Conservation (phyloP, 2,113 vertebrate species). For the Vireo altiloquus region DNA sequence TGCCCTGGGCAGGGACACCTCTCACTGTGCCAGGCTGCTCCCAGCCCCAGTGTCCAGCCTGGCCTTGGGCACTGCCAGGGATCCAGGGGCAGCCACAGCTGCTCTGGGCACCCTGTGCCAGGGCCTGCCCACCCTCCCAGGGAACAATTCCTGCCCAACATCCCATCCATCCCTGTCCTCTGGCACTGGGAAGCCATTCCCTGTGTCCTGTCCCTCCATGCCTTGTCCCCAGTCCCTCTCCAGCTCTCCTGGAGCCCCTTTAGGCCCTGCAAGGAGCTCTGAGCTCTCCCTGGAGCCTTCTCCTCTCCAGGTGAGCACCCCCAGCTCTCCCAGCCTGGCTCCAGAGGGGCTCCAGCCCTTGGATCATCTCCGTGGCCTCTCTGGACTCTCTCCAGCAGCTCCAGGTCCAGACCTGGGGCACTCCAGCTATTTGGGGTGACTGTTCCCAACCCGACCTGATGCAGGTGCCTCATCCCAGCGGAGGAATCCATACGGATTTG, state of each 20-base stretch:
- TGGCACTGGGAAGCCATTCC: neutral
- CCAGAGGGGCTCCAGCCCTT: neutral
- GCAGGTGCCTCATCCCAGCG: fast-evolving
- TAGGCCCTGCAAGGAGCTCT: neutral
- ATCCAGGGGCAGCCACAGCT: neutral
- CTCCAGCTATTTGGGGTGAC: neutral
- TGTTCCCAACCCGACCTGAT: fast-evolving
- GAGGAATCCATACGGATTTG: neutral
- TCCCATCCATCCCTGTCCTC: neutral
- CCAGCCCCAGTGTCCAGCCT: fast-evolving
- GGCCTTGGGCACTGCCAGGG: neutral
- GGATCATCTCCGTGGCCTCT: fast-evolving
- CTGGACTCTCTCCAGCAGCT: fast-evolving
- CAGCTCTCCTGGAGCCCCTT: neutral
- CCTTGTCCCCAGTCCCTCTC: neutral
- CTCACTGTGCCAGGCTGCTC: fast-evolving
- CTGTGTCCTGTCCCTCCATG: neutral
- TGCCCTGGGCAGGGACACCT: neutral
- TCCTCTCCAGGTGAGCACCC: neutral
- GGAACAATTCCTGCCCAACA: neutral
- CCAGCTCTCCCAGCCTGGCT: neutral
- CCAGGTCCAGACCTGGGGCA: fast-evolving
- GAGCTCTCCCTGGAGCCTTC: neutral
- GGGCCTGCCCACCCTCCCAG: fast-evolving
- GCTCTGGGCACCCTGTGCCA: neutral